Conservation (phyloP, 1,140 invertebrate genomes). For the Drosophila simulans region DNA sequence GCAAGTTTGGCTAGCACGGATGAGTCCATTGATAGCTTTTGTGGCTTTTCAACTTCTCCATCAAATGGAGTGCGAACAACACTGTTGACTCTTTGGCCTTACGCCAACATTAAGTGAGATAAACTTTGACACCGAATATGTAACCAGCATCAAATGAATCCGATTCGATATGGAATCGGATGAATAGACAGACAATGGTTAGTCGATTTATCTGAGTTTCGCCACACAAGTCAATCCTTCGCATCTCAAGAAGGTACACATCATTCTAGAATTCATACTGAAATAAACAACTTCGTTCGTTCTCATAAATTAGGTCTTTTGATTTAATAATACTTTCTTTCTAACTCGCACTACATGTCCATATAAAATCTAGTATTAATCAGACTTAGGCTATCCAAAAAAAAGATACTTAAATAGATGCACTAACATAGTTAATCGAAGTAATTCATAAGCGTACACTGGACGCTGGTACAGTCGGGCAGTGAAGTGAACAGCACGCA, state of each 20-base stretch:
- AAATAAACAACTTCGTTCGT: not conserved
- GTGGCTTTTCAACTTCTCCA: constrained; percentile 46
- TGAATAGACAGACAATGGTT: not conserved
- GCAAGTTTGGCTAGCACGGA: not conserved
- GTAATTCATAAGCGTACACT: constrained; percentile 81
- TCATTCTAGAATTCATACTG: not conserved
- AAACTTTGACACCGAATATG: constrained; percentile 25
- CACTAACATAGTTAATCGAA: constrained; percentile 63
- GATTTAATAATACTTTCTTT: constrained; percentile 28
- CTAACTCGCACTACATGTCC: constrained; percentile 26
- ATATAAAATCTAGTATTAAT: constrained; percentile 61
- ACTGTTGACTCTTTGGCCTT: constrained; percentile 25
- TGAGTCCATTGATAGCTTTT: constrained; percentile 61
- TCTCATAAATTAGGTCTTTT: constrained; percentile 23
- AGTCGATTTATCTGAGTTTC: no score
- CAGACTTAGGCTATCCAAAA: constrained; percentile 55
- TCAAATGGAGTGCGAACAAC: constrained; percentile 67
- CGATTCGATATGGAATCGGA: not conserved
- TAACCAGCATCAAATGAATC: not conserved
- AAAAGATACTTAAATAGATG: constrained; percentile 43
- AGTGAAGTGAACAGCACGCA: constrained; percentile 84
- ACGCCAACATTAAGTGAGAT: constrained; percentile 17
- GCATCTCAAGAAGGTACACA: no score
- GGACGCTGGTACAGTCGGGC: constrained; percentile 81
- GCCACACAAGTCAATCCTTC: no score